These are phyloP conservation scores for Drosophila sordidula DNA, from an alignment of 2,888 invertebrate species.

Conservation along the genomic window DNA sequence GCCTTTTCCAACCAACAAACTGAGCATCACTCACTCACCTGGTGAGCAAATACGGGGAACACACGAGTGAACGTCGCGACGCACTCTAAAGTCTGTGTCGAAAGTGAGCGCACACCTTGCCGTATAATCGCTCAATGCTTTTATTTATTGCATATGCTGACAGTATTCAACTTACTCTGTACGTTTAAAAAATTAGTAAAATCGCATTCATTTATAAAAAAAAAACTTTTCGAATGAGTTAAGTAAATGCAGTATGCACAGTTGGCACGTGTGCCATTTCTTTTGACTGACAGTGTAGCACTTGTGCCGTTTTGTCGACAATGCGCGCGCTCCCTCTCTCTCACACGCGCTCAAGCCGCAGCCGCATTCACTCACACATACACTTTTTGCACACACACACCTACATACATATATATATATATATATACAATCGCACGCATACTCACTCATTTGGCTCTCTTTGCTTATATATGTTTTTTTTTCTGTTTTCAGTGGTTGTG, in stretches of 20 bases:
- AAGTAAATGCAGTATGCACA: slow-evolving; percentile 6
- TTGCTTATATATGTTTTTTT: slow-evolving; percentile 70
- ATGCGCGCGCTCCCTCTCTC: slow-evolving; percentile 75
- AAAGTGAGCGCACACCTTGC: slow-evolving; percentile 49
- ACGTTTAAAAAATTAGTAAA: neutral
- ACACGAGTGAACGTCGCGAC: slow-evolving; percentile 54
- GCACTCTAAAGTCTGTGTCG: slow-evolving; percentile 41
- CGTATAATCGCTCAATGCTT: neutral
- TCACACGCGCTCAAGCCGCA: slow-evolving; percentile 63
- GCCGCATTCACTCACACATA: slow-evolving; percentile 57
- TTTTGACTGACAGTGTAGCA: slow-evolving; percentile 68
- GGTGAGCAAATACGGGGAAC: slow-evolving; percentile 64
- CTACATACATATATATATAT: no score
- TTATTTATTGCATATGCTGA: neutral
- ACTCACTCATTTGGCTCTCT: slow-evolving; percentile 70
- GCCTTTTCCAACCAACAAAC: slow-evolving; percentile 64
- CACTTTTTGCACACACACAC: slow-evolving; percentile 52
- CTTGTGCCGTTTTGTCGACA: slow-evolving; percentile 78
- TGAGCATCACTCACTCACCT: slow-evolving; percentile 79
- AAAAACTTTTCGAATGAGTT: neutral
- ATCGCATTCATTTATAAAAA: neutral
- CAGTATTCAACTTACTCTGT: neutral
- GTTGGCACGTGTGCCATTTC: slow-evolving; percentile 38
- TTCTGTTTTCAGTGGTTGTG: slow-evolving; percentile 83
- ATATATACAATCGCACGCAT: slow-evolving; percentile 30